A percentile compares a stretch with the other conserved stretches of the same genome.
Conservation (phyloP, 2,113 vertebrate genomes). For the Otis tarda region DNA sequence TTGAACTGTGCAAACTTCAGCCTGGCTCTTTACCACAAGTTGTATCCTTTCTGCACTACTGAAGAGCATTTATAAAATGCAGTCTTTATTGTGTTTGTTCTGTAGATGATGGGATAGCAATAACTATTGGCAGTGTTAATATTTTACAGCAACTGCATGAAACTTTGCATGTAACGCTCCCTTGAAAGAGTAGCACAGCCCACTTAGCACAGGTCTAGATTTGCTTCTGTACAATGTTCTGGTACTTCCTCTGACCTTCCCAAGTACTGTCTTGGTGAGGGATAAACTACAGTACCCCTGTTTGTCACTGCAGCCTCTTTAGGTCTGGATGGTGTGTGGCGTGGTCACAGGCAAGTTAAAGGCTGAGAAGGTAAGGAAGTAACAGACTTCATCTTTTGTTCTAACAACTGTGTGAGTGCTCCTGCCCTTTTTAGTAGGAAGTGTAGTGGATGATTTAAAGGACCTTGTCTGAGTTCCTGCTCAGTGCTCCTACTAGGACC, state of each 20-base stretch:
- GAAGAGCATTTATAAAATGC: neutral
- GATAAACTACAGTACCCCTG: neutral
- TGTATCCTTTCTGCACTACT: conserved; percentile 85
- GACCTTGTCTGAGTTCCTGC: neutral
- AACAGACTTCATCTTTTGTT: neutral
- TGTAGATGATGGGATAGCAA: neutral
- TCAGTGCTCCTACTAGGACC: neutral
- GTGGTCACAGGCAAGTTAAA: neutral
- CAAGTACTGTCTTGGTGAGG: neutral
- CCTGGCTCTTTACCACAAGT: conserved; percentile 97
- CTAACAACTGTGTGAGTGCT: neutral
- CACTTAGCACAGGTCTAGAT: neutral
- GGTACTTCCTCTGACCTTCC: neutral
- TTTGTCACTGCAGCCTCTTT: neutral
- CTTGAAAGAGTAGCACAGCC: neutral
- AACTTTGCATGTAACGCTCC: neutral
- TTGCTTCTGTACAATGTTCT: neutral
- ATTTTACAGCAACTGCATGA: neutral
- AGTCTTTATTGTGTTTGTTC: neutral
- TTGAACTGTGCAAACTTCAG: conserved; percentile 97
- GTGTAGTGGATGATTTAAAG: neutral
- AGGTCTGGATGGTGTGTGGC: neutral
- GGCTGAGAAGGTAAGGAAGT: neutral
- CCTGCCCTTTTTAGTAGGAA: neutral
- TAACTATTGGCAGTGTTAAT: neutral